These are phyloP conservation scores for Nymphalis io DNA, from an alignment of 1,140 invertebrate species.

Conservation along the genomic window DNA sequence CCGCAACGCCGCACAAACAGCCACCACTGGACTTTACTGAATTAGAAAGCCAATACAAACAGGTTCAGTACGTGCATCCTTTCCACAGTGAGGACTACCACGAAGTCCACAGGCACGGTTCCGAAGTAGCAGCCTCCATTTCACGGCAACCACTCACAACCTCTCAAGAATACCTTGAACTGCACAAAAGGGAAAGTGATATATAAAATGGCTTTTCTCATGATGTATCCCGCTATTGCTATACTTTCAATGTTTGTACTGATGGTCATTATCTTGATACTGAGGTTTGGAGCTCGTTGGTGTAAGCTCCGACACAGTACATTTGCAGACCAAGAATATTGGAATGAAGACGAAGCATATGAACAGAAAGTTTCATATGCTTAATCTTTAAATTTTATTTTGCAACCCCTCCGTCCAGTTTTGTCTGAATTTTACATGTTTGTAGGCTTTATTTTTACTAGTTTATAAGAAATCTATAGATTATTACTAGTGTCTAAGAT, in stretches of 20 bases:
- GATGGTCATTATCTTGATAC: slow-evolving; percentile 86
- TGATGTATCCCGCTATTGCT: slow-evolving; percentile 88
- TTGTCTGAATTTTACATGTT: slow-evolving; percentile 24
- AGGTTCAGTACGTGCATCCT: slow-evolving; percentile 54
- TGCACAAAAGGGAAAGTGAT: slow-evolving; percentile 91
- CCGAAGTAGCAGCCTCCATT: slow-evolving; percentile 57
- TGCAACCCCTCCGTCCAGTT: slow-evolving; percentile 35
- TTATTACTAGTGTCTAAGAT: neutral
- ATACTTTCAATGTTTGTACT: slow-evolving; percentile 87
- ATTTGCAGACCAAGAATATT: slow-evolving; percentile 67
- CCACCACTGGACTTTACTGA: slow-evolving; percentile 91
- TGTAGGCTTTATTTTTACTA: neutral
- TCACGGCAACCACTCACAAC: slow-evolving; percentile 67
- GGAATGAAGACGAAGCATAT: slow-evolving; percentile 68
- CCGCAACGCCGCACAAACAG: slow-evolving; percentile 89
- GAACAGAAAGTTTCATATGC: slow-evolving; percentile 74
- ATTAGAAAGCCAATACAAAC: slow-evolving; percentile 81
- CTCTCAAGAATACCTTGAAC: slow-evolving; percentile 85
- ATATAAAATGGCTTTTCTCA: slow-evolving; percentile 88
- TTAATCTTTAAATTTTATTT: slow-evolving; percentile 32
- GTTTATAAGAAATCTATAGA: neutral
- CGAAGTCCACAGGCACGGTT: slow-evolving; percentile 50
- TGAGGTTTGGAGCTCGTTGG: slow-evolving; percentile 86
- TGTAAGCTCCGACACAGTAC: slow-evolving; percentile 86
- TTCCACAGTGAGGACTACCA: slow-evolving; percentile 58